These are phyloP conservation scores for Tenebrosternarchus preto DNA, from an alignment of 2,113 vertebrate species.

Conservation along the genomic window DNA sequence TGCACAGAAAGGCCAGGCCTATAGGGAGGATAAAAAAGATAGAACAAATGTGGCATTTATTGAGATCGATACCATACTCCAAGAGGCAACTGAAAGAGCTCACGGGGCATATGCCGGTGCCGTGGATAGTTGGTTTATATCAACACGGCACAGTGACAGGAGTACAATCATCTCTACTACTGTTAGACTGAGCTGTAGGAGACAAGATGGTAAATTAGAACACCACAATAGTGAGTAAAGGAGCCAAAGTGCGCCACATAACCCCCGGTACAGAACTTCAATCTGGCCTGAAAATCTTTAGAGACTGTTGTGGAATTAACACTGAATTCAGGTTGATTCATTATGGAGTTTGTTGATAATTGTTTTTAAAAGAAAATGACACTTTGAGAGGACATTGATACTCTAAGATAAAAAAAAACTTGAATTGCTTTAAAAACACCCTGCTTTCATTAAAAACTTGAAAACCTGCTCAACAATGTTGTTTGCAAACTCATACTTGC, in stretches of 20 bases:
- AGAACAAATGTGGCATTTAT: conserved; percentile 61
- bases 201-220: conserved; percentile 18
- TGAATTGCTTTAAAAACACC: too few relatives aligned
- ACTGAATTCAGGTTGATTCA: conserved; percentile 20
- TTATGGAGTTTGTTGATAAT: too few relatives aligned
- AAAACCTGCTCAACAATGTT: too few relatives aligned
- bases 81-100: conserved; percentile 42
- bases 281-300: conserved; percentile 25
- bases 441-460: too few relatives aligned
- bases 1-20: conserved; percentile 53
- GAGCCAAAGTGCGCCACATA: conserved; percentile 18
- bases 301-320: conserved; percentile 31
- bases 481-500: too few relatives aligned
- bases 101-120: conserved; percentile 36
- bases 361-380: too few relatives aligned
- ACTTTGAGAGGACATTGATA: too few relatives aligned
- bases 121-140: conserved; percentile 48
- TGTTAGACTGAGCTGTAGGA: conserved; percentile 12
- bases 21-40: conserved; percentile 42
- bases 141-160: conserved; percentile 11
- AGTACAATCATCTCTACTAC: conserved; percentile 34
- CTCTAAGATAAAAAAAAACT: too few relatives aligned
- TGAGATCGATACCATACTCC: conserved; percentile 52
- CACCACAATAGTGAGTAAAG: conserved; percentile 37
- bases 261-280: not conserved